Conservation (phyloP, 2,888 invertebrate genomes). For the Eudemis profundana region DNA sequence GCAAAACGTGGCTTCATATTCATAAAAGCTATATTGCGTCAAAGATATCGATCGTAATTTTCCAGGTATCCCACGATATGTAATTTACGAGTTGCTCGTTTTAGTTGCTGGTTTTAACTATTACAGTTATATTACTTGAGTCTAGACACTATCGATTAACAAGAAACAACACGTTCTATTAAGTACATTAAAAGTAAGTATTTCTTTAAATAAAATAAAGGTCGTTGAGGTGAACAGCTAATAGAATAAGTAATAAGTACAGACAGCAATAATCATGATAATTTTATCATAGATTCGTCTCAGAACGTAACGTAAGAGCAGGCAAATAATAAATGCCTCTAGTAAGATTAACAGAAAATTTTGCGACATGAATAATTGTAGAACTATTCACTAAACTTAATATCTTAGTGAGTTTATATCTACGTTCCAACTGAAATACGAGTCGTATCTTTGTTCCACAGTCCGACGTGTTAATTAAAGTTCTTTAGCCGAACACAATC, state of each 20-base stretch:
- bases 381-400: not conserved
- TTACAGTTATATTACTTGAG: conserved; percentile 27
- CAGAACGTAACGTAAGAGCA: not conserved
- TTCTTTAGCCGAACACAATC: conserved; percentile 30
- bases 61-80: conserved; percentile 21
- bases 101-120: conserved; percentile 17
- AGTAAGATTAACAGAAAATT: not conserved
- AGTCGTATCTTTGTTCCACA: not conserved
- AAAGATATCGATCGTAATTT: conserved; percentile 22
- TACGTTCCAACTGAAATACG: not conserved
- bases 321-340: not conserved
- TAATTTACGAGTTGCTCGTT: conserved; percentile 21
- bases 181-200: not conserved
- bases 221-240: not conserved
- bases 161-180: not conserved
- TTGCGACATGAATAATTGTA: not conserved
- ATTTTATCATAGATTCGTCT: not conserved
- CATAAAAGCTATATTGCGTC: conserved; percentile 10
- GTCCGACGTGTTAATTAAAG: conserved; percentile 34
- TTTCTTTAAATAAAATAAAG: not conserved
- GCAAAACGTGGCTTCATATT: conserved; percentile 1
- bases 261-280: not conserved
- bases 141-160: conserved; percentile 42
- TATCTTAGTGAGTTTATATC: conserved; percentile 4
- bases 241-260: not conserved